A percentile compares a stretch with the other conserved stretches of the same genome.
Conservation (phyloP, 2,888 invertebrate species). For the Nomada ruficornis region DNA sequence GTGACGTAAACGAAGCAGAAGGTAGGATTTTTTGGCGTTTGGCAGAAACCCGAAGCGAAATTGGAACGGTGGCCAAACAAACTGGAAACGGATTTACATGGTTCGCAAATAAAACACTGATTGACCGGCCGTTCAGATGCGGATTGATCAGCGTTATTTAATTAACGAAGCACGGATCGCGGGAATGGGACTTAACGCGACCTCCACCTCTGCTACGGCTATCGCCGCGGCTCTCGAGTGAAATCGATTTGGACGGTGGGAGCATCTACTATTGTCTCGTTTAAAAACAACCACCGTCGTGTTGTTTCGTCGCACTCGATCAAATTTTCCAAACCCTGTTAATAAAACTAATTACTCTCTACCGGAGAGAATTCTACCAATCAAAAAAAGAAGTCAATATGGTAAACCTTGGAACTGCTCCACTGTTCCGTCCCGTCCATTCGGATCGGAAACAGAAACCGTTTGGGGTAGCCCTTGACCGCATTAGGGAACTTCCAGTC, state of each 20-base stretch:
- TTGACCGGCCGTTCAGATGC: constrained; percentile 28
- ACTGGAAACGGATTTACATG: constrained; percentile 32
- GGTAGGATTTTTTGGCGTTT: constrained; percentile 15
- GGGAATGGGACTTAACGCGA: constrained; percentile 32
- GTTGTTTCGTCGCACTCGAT: neutral
- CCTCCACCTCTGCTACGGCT: constrained; percentile 17
- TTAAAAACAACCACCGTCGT: neutral
- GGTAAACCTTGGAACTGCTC: neutral
- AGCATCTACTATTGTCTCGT: neutral
- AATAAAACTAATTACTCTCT: too few relatives aligned
- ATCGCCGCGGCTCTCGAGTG: constrained; percentile 9
- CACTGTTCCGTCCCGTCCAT: neutral
- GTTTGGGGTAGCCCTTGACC: too few relatives aligned
- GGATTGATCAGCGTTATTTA: constrained; percentile 42
- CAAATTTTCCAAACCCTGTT: neutral
- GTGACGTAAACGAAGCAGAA: constrained; percentile 8
- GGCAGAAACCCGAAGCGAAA: constrained; percentile 11
- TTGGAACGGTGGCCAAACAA: constrained; percentile 25
- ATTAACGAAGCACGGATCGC: constrained; percentile 25
- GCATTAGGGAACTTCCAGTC: neutral
- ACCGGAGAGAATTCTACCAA: too few relatives aligned
- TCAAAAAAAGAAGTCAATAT: neutral
- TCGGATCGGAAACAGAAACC: neutral
- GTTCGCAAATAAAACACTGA: constrained; percentile 34
- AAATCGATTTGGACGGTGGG: constrained; percentile 30